Percentiles rank a stretch among this genome's conserved stretches.
phyloP scores from a whole-genome alignment of 2,113 vertebrate species.

The Nannobrachium achirus region DNA sequence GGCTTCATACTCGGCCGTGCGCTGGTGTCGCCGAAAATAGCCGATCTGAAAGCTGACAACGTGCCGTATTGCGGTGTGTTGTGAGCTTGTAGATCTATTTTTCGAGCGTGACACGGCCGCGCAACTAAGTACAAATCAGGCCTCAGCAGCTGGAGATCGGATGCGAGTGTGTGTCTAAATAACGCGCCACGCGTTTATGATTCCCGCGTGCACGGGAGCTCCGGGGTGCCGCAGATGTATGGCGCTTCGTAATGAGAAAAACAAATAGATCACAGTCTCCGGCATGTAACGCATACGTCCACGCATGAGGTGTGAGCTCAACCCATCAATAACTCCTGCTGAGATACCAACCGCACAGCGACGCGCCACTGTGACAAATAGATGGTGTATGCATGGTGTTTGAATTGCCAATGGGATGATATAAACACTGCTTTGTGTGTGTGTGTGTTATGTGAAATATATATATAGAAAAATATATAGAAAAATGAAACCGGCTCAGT shows the following conservation, averaged over 20 bases:
- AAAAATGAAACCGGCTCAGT: no score
- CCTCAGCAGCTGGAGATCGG: no score
- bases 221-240: constrained; percentile 38
- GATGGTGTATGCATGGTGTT: constrained; percentile 9
- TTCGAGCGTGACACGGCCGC: no score
- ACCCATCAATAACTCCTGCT: constrained; percentile 34
- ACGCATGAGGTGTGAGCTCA: constrained; percentile 9
- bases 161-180: constrained; percentile 27
- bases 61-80: no score
- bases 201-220: constrained; percentile 24
- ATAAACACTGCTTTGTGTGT: no score
- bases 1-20: no score
- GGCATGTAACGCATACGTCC: constrained; percentile 22
- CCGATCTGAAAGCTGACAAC: no score
- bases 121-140: no score
- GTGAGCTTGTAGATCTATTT: no score
- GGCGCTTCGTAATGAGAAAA: constrained; percentile 33
- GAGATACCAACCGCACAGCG: constrained; percentile 24
- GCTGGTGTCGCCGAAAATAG: no score
- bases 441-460: no score
- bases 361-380: constrained; percentile 16
- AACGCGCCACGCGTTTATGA: constrained; percentile 38
- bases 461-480: no score
- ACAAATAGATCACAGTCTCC: constrained; percentile 45
- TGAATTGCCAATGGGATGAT: background rate